Conservation (phyloP, 2,888 invertebrate genomes). For the Silvanus unidentatus region DNA sequence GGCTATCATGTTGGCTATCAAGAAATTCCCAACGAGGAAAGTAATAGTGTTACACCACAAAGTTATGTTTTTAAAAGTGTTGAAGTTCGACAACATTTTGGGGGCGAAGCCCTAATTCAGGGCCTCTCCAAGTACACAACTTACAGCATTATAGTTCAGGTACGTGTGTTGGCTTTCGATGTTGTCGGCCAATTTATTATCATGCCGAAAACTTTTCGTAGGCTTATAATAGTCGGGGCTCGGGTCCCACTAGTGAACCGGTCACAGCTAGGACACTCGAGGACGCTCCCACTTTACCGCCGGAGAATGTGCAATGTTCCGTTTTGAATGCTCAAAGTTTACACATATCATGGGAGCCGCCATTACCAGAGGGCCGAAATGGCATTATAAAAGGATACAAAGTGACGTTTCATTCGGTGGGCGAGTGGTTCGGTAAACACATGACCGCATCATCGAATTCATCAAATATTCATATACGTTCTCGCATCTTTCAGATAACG, state of each 20-base stretch:
- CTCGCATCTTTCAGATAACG: conserved; percentile 58
- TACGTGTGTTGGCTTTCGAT: conserved; percentile 18
- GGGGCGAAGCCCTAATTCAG: conserved; percentile 61
- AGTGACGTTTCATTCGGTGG: conserved; percentile 72
- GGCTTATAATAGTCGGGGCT: conserved; percentile 80
- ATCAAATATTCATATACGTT: no score
- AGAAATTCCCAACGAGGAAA: conserved; percentile 49
- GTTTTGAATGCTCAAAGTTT: conserved; percentile 79
- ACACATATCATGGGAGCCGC: conserved; percentile 81
- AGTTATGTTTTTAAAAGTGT: conserved; percentile 72
- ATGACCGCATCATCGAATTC: not conserved
- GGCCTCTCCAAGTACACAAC: conserved; percentile 73
- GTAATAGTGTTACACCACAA: conserved; percentile 37
- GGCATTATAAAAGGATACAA: conserved; percentile 81
- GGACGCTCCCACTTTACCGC: conserved; percentile 82
- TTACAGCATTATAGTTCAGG: conserved; percentile 78
- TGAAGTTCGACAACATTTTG: conserved; percentile 66
- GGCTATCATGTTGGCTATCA: conserved; percentile 86
- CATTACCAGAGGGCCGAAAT: conserved; percentile 73
- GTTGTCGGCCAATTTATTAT: not conserved
- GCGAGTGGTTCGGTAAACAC: conserved; percentile 70
- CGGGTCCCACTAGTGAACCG: conserved; percentile 77
- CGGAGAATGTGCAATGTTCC: conserved; percentile 75
- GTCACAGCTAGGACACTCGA: conserved; percentile 75
- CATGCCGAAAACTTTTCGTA: conserved; percentile 52